Conservation (phyloP, 1,140 invertebrate genomes). For the Cotesia chilonis region DNA sequence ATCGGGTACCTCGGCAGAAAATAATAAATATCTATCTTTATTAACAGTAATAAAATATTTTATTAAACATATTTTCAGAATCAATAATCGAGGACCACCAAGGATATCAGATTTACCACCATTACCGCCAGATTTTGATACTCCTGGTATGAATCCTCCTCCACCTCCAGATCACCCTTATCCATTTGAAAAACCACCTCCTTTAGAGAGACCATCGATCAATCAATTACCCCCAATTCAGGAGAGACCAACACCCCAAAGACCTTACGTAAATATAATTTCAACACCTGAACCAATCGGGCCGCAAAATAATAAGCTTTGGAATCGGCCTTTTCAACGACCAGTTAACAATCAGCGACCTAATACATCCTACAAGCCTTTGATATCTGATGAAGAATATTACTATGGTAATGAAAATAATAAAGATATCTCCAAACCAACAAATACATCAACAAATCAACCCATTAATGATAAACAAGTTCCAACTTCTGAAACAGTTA, state of each 20-base stretch:
- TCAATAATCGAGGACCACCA: constrained; percentile 89
- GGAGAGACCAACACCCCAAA: constrained; percentile 52
- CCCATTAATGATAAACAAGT: constrained; percentile 15
- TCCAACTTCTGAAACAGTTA: background rate
- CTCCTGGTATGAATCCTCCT: constrained; percentile 65
- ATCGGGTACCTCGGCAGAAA: too few relatives aligned
- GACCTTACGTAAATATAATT: constrained; percentile 73
- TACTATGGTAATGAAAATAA: constrained; percentile 43
- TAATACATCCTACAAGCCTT: constrained; percentile 67
- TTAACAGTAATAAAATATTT: constrained; percentile 9
- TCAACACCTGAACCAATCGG: constrained; percentile 80
- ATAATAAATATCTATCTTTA: too few relatives aligned
- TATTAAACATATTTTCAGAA: constrained; percentile 67
- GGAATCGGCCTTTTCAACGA: constrained; percentile 61
- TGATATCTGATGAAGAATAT: constrained; percentile 52
- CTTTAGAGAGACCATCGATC: constrained; percentile 68
- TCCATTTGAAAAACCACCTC: constrained; percentile 64
- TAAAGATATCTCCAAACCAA: constrained; percentile 32
- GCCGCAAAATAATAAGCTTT: constrained; percentile 67
- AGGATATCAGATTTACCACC: constrained; percentile 78
- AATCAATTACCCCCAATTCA: constrained; percentile 69
- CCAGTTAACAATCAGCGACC: constrained; percentile 57
- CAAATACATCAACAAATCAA: constrained; percentile 16
- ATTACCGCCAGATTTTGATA: constrained; percentile 75
- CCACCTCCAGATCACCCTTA: constrained; percentile 61